phyloP scores from a whole-genome alignment of 2,888 invertebrate genomes.

The Germaria angustata region DNA sequence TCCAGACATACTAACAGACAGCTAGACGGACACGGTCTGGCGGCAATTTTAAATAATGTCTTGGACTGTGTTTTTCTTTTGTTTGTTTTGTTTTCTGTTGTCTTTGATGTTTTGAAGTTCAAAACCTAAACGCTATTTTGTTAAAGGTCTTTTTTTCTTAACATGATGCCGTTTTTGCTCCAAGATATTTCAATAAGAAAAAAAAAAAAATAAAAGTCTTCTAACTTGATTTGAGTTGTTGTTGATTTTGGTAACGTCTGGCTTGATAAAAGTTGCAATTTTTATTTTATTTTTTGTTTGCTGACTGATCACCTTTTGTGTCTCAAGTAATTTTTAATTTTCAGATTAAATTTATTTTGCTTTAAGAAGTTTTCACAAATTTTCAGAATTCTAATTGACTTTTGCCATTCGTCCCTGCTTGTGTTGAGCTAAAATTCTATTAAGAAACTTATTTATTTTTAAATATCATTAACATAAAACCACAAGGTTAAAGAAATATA shows the following conservation, averaged over 20 bases:
- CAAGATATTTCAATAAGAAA: not conserved
- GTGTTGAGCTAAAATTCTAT: not conserved
- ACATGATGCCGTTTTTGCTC: not conserved
- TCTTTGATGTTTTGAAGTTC: conserved; percentile 30
- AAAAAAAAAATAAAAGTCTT: too few species aligned
- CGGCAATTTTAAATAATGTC: conserved; percentile 61
- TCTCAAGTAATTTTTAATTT: not conserved
- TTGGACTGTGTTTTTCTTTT: conserved; percentile 1
- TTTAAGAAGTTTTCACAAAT: too few species aligned
- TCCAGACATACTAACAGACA: conserved; percentile 47
- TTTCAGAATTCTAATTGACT: not conserved
- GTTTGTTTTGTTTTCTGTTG: not conserved
- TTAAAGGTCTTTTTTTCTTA: not conserved
- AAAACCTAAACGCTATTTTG: conserved; percentile 33
- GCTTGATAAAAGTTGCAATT: not conserved
- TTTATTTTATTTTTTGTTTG: not conserved
- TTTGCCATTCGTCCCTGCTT: not conserved
- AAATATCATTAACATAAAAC: conserved; percentile 5
- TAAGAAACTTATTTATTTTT: not conserved
- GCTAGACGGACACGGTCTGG: conserved; percentile 56
- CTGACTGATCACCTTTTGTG: not conserved
- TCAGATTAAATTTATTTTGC: not conserved
- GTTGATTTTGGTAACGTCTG: not conserved
- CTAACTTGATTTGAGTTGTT: not conserved
- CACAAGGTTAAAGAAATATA: conserved; percentile 1